Evolutionary conservation across 2,113 vertebrate genomes (phyloP).

Genomic region (Poicephalus gulielmi): DNA sequence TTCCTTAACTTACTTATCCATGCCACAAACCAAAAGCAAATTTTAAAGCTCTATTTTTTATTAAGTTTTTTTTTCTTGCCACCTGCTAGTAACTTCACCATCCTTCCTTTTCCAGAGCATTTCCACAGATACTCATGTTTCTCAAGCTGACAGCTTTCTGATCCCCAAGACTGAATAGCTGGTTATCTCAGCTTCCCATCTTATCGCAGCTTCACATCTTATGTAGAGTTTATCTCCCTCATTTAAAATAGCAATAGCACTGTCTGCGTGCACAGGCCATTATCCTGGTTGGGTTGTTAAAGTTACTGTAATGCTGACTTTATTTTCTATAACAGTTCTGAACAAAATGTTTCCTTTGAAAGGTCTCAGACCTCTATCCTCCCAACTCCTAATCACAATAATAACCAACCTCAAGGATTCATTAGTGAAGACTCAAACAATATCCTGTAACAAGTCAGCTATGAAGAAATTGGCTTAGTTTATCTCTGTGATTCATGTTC

Average conservation of each 20-base stretch:
- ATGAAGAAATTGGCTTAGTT: constrained; percentile 67
- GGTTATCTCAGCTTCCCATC: constrained; percentile 32
- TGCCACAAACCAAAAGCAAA: not conserved
- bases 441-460: constrained; percentile 67
- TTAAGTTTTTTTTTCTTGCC: not conserved
- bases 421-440: constrained; percentile 68
- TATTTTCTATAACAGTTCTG: constrained; percentile 64
- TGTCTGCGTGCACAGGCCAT: constrained; percentile 21
- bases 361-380: constrained; percentile 72
- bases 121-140: not conserved
- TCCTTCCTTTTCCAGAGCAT: not conserved
- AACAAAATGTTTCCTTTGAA: constrained; percentile 71
- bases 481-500: constrained; percentile 66
- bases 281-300: constrained; percentile 62
- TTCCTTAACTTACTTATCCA: not conserved
- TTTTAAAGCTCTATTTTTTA: not conserved
- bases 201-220: constrained; percentile 29
- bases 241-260: constrained; percentile 55
- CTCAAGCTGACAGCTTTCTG: constrained; percentile 34
- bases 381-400: constrained; percentile 71
- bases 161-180: constrained; percentile 42
- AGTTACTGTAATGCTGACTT: constrained; percentile 65
- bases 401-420: constrained; percentile 72
- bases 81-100: not conserved
- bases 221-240: constrained; percentile 32